Conservation (phyloP, 1,140 invertebrate species). For the Limonius californicus region DNA sequence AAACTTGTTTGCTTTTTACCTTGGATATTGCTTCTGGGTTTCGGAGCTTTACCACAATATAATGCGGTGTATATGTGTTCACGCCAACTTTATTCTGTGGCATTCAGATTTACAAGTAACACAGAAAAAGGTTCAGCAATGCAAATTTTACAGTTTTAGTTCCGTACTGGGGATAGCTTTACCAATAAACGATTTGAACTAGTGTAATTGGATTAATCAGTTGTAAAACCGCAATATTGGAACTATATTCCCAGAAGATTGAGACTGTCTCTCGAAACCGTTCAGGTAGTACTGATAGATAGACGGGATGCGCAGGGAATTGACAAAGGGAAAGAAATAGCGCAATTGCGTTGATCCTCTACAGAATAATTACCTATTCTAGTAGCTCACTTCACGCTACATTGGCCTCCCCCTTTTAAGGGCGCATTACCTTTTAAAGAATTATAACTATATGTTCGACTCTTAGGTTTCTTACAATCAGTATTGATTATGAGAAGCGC, state of each 20-base stretch:
- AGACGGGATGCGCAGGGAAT: background rate
- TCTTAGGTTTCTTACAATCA: no score
- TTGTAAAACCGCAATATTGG: background rate
- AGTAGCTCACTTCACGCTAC: background rate
- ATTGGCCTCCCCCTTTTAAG: background rate
- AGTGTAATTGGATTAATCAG: background rate
- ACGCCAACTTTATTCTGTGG: background rate
- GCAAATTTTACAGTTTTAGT: no score
- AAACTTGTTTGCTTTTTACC: constrained; percentile 12
- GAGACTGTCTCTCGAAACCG: background rate
- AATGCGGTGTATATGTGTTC: background rate
- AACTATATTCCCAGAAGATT: background rate
- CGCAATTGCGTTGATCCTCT: background rate
- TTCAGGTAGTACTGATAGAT: background rate
- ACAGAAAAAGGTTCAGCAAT: background rate
- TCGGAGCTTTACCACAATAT: background rate
- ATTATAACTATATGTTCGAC: no score
- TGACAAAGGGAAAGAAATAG: background rate
- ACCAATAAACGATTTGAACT: no score
- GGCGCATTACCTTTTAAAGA: background rate
- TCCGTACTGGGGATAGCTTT: no score
- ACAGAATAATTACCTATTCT: background rate
- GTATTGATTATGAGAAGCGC: no score
- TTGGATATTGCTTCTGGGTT: constrained; percentile 1
- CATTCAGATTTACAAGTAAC: background rate